Conservation (phyloP, 2,113 vertebrate genomes). For the Centropus bengalensis region DNA sequence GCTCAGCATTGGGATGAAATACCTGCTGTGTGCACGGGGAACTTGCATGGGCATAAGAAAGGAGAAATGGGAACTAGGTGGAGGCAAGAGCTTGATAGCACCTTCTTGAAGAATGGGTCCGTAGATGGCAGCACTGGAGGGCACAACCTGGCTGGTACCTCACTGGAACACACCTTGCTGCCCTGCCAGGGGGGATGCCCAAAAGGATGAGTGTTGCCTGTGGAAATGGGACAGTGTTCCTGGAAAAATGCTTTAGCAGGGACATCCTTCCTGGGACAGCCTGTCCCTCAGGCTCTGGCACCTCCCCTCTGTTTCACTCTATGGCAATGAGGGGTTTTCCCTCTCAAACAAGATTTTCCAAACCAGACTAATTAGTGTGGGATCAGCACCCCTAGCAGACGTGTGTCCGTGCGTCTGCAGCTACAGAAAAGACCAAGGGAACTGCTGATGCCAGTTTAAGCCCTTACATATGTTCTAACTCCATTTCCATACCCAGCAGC, state of each 20-base stretch:
- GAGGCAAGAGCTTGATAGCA: not conserved
- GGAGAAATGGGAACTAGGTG: not conserved
- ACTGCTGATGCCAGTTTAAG: accelerated
- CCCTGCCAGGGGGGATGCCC: not conserved
- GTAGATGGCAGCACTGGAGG: not conserved
- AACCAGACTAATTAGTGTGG: not conserved
- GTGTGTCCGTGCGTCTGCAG: not conserved
- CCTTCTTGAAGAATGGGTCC: not conserved
- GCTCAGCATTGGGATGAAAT: not conserved
- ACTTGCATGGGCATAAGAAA: not conserved
- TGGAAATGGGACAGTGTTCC: not conserved
- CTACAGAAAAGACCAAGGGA: not conserved
- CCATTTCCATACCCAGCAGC: not conserved
- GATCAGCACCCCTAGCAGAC: not conserved
- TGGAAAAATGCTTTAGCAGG: not conserved
- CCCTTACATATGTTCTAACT: not conserved
- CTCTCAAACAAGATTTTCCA: not conserved
- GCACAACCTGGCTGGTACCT: not conserved
- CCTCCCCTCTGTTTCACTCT: not conserved
- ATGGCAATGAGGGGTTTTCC: accelerated
- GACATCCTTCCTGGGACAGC: not conserved
- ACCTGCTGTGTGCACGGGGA: accelerated
- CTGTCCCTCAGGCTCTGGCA: not conserved
- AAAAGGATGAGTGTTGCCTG: not conserved
- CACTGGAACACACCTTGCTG: not conserved